Evolutionary conservation across 2,888 invertebrate species (phyloP), one percentile per base, ranked within the genome.

Genomic region (Epiblema foenella): DNA sequence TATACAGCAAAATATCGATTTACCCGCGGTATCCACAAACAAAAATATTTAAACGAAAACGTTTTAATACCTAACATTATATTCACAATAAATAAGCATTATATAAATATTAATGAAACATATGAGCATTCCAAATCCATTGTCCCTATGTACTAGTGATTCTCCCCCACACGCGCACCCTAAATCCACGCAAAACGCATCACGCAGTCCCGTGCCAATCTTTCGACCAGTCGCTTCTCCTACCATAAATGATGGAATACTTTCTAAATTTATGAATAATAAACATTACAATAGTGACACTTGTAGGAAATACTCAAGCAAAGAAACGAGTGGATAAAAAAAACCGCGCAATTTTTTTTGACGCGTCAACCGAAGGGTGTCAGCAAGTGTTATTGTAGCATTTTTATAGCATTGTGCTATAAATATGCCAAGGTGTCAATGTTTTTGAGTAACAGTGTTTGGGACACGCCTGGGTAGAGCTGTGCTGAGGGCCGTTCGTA

Each of bases 181-280:
- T 81, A 80, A 72, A 81, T 77, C 74, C 77, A 79, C 84, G 82
- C 86, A 82, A 84, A 88, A 86, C 84, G 80, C 80, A 83, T 85
- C 84, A 87, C 90, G 88, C 91, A 93, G 92, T 93, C 85, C 81
- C 83, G 85, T 85, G 83, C 82, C 84, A 89, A 85, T 87, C 91
- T 89, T 82, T 87, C 85, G 77, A 75, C 87, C 83, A 75, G 78
- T 67, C 84, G 83, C 90, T 84, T 80, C 89, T 85, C 84, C 79
- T 56, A 76, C 75, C 78, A 81, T 79, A 82, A 81, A 78, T 73
- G 24, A 68, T 42, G 76, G 78, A 74, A 76, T 73, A 77, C 51
- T 73, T 75, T 79, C 73, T 79, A 77, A 75, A 79, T 79, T 81
- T 81, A 46, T 46, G 8, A 4, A 46, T 68, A 68, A 63, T 68